Base-by-base conservation (phyloP, 2,888 invertebrate genomes). In the Acleris sparsana region DNA sequence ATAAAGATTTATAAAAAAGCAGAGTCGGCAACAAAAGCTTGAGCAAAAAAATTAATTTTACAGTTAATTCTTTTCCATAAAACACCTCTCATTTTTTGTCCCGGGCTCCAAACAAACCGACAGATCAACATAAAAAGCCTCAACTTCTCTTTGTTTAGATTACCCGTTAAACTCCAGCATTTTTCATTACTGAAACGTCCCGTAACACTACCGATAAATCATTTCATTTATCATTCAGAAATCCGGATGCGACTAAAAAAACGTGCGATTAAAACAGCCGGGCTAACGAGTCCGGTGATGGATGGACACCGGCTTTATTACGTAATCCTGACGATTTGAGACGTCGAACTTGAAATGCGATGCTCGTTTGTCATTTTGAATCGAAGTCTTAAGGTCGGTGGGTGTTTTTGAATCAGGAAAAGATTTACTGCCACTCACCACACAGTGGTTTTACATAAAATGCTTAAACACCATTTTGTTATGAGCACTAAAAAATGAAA, bases 281-380 rank as follows among this genome's bases (percentile, higher is more conserved):
- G 73, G 78, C 75, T 84, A 84, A 84, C 82, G 84, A 84, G 79
- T 77, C 84, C 75, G 62, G 74, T 82, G 85, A 84, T 77, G 76
- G 82, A 84, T 83, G 80, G 77, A 75, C 78, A 74, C 72, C 72
- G 71, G 70, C 70, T 68, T 72, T 65, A 65, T 61, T 65, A 55
- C 60, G 53, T 65, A 65, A 65, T 65, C 65, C 46, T 18, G 13
- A 59, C 57, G 48, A 51, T 63, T 63, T 49, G 55, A 65, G 65
- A 65, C 44, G 29, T 65, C 65, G 65, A 65, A 65, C 55, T 29
- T 33, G 33, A 29, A 64, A 60, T 58, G 53, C 63, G 48, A 59
- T 51, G 48, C 59, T 59, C 53, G 20, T 64, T 64, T 65, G 55
- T 65, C 65, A 65, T 33, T 61, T 22, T n/a, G 43, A 60, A 46